Evolutionary conservation across 2,113 vertebrate genomes (phyloP).

Genomic region (Scytalopus superciliaris): DNA sequence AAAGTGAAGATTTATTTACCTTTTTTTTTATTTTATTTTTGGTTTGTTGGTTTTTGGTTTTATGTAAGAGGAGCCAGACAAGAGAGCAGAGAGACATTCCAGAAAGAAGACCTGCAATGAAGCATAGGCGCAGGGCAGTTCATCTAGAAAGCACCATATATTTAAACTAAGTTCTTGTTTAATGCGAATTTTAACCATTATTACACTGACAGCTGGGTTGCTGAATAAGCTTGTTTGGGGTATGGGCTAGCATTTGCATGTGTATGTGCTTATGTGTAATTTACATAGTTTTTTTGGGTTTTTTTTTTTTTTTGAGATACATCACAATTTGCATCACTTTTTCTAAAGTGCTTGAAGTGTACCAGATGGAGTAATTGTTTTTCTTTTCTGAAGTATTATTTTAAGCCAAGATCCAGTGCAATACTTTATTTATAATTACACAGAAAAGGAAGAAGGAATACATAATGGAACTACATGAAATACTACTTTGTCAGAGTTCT

Average conservation of each 20-base stretch:
- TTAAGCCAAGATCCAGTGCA: neutral
- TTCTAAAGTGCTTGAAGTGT: neutral
- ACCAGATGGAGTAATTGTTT: neutral
- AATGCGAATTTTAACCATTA: neutral
- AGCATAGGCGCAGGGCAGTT: neutral
- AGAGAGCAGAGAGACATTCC: neutral
- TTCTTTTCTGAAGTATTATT: neutral
- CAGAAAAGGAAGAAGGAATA: neutral
- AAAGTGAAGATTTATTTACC: neutral
- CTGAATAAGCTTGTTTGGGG: neutral
- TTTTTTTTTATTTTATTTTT: neutral
- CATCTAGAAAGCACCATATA: neutral
- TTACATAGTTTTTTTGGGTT: neutral
- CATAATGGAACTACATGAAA: neutral
- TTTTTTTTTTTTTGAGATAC: neutral
- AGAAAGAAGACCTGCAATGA: neutral
- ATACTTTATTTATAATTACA: neutral
- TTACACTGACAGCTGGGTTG: neutral
- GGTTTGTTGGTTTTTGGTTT: neutral
- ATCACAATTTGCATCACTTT: conserved; percentile 9
- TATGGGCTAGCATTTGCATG: neutral
- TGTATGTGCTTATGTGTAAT: neutral
- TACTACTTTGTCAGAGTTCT: neutral
- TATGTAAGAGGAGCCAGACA: neutral
- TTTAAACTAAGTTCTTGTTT: neutral